Percentiles rank a stretch among this genome's conserved stretches.
These are phyloP conservation scores for Notarius quadriscutis DNA, from an alignment of 2,113 vertebrate genomes.

Conservation along the genomic window DNA sequence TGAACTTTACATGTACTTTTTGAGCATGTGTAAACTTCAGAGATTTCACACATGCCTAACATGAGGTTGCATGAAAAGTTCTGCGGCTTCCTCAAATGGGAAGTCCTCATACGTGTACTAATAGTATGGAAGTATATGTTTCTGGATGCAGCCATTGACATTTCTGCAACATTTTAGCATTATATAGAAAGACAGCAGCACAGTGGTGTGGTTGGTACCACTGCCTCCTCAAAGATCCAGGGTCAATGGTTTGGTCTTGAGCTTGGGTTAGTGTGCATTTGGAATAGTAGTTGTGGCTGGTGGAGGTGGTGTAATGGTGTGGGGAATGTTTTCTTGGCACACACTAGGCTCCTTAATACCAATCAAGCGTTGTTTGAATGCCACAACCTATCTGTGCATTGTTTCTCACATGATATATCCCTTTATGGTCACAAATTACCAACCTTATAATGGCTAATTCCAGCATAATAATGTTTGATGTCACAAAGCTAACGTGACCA, in stretches of 20 bases:
- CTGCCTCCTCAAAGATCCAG: not conserved
- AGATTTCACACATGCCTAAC: too few relatives aligned
- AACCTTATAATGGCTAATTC: not conserved
- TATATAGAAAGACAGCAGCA: not conserved
- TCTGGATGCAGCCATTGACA: slow-evolving; percentile 15
- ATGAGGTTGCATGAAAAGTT: too few relatives aligned
- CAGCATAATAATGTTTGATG: not conserved
- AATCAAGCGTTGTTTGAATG: not conserved
- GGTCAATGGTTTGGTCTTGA: too few relatives aligned
- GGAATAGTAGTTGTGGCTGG: not conserved
- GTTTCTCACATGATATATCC: not conserved
- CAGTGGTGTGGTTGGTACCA: not conserved
- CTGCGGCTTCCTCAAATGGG: too few relatives aligned
- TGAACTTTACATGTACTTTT: too few relatives aligned
- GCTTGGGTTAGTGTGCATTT: not conserved
- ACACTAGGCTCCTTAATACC: not conserved
- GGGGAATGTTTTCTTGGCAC: not conserved
- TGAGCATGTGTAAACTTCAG: too few relatives aligned
- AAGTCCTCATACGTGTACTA: too few relatives aligned
- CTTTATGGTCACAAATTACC: not conserved
- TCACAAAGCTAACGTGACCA: not conserved
- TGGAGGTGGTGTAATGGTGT: not conserved
- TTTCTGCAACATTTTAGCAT: not conserved
- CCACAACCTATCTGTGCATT: not conserved
- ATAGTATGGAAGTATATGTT: too few relatives aligned